Conservation (phyloP, 2,888 invertebrate species). For the Hedya salicella region DNA sequence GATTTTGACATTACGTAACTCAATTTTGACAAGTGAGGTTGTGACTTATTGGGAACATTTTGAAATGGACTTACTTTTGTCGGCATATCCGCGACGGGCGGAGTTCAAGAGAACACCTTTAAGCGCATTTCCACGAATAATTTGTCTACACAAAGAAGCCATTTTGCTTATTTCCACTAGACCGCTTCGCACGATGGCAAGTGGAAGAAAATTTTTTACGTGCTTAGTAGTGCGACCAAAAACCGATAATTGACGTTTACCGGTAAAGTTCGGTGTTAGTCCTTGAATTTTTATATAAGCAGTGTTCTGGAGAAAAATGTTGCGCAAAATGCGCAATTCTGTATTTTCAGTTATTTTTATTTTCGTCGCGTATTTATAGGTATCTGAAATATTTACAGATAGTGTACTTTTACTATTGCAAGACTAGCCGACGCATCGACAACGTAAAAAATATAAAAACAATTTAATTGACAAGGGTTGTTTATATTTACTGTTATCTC, state of each 20-base stretch:
- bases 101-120: constrained; percentile 87
- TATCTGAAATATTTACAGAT: too few species aligned
- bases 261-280: constrained; percentile 23
- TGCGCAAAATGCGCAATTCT: neutral
- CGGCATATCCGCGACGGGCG: constrained; percentile 85
- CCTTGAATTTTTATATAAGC: neutral
- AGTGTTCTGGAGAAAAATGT: neutral
- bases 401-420: too few species aligned
- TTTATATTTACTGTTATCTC: too few species aligned
- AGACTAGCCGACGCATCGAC: too few species aligned
- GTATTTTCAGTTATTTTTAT: too few species aligned
- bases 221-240: constrained; percentile 50
- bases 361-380: too few species aligned
- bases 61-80: constrained; percentile 86
- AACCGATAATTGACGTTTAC: constrained; percentile 47
- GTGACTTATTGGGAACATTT: constrained; percentile 51
- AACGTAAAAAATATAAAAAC: too few species aligned
- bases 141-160: constrained; percentile 91
- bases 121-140: constrained; percentile 87
- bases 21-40: constrained; percentile 68
- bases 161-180: constrained; percentile 84
- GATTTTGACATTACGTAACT: constrained; percentile 83
- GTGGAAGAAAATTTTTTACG: constrained; percentile 59
- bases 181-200: constrained; percentile 81
- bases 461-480: too few species aligned